Evolutionary conservation across 2,113 vertebrate genomes (phyloP), one percentile per base, ranked within the genome.

Genomic region (Calypte anna): DNA sequence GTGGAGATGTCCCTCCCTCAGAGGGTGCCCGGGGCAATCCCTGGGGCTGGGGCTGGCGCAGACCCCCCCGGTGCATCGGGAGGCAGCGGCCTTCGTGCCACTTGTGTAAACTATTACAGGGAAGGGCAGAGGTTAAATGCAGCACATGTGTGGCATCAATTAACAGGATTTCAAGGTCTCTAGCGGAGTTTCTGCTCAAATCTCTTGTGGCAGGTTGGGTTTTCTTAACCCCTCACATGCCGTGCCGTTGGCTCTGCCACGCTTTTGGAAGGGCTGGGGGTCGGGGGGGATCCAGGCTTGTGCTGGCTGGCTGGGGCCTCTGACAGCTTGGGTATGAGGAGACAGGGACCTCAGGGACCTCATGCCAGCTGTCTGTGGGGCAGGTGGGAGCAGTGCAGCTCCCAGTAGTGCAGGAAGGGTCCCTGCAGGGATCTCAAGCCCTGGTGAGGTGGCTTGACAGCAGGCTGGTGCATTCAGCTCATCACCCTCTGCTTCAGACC

Each of bases 61-160:
- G 69, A 50, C 31, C 1, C 77, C 87, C 86, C 38, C 20, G 1
- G 36, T 0, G 3, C 88, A 77, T 79, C 69, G 48, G 82, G 68
- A 93, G 82, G 87, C 78, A 33, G 59, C 17, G 31, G 86, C 84
- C 94, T 91, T 91, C 15, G 2, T 96, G 80, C 90, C 93, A 93
- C 94, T 97, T 97, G 95, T 97, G 93, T 96, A 97, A 97, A 97
- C 95, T 93, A 94, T 96, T 97, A 96, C 85, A 91, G 92, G 93
- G 79, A 90, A 94, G 96, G 95, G 88, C 96, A 95, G 92, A 96
- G 96, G 96, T 96, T 97, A 97, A 97, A 97, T 25, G 93, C 95
- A 96, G 95, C 95, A 94, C 95, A 96, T 96, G 95, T 96, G 96
- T 96, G 95, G 96, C 94, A 97, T 96, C 96, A 95, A 94, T 97